A percentile compares a stretch with the other conserved stretches of the same genome.
Evolutionary conservation across 2,113 vertebrate species (phyloP).

Genomic region (Petromus typicus): DNA sequence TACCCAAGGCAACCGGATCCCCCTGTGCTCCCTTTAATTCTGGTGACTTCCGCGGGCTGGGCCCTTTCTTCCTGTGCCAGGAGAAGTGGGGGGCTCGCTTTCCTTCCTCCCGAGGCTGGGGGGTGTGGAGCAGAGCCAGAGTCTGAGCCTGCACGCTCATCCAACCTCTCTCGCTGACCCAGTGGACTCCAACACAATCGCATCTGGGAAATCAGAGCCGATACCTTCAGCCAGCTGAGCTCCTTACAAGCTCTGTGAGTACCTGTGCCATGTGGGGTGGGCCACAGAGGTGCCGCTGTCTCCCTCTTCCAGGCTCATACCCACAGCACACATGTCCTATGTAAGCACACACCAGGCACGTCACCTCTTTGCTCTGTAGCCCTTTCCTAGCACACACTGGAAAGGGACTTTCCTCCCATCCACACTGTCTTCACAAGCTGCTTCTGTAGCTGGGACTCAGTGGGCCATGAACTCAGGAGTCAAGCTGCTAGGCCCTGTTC

Average conservation of each 20-base stretch:
- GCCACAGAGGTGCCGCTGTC: fast-evolving
- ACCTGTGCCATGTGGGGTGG: neutral
- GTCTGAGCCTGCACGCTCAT: constrained; percentile 52
- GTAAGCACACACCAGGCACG: neutral
- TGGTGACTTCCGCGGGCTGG: constrained; percentile 63
- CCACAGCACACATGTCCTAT: neutral
- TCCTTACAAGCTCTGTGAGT: constrained; percentile 94
- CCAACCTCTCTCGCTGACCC: constrained; percentile 77
- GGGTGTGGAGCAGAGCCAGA: neutral
- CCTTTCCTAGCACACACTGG: neutral
- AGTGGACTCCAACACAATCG: constrained; percentile 96
- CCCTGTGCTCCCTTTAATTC: constrained; percentile 27
- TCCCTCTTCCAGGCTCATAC: neutral
- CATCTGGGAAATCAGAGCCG: constrained; percentile 91
- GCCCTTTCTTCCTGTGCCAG: constrained; percentile 66
- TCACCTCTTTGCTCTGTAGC: neutral
- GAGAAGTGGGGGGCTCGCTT: constrained; percentile 51
- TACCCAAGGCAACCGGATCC: constrained; percentile 69
- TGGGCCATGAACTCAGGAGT: neutral
- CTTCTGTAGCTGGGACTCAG: neutral
- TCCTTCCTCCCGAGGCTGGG: neutral
- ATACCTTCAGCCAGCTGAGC: constrained; percentile 93
- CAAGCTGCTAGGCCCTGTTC: neutral
- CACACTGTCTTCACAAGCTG: neutral
- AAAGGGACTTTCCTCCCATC: no score